Conservation (phyloP, 2,888 invertebrate species). For the Drosophila neotestacea region DNA sequence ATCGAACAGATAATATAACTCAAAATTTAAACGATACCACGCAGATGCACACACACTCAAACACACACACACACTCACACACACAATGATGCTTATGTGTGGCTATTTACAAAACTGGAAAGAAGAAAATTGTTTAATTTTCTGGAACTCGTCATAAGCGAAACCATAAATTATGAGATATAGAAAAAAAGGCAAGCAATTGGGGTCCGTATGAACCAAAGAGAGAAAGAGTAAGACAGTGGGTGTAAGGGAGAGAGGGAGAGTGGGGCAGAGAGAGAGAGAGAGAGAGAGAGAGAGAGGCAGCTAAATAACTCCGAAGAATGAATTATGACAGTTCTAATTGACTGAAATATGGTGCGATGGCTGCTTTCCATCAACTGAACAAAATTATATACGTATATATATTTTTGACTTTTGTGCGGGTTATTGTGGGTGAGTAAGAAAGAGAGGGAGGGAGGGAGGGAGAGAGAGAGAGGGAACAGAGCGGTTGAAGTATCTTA, state of each 20-base stretch:
- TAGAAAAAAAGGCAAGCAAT: conserved; percentile 40
- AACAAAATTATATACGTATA: conserved; percentile 12
- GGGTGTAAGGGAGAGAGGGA: conserved; percentile 14
- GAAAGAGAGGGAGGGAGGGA: background rate
- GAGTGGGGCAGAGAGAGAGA: conserved; percentile 16
- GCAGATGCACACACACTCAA: conserved; percentile 26
- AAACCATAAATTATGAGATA: conserved; percentile 81
- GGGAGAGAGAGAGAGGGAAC: conserved; percentile 7
- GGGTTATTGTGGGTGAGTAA: conserved; percentile 45
- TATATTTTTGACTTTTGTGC: conserved; percentile 50
- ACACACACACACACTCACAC: conserved; percentile 23
- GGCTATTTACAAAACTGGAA: conserved; percentile 55
- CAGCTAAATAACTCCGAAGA: conserved; percentile 82
- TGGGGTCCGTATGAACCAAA: conserved; percentile 9
- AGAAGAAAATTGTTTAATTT: conserved; percentile 80
- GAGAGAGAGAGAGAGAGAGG: conserved; percentile 30
- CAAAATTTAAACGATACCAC: conserved; percentile 35
- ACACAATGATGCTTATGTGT: conserved; percentile 15
- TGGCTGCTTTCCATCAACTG: conserved; percentile 81
- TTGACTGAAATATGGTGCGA: conserved; percentile 84
- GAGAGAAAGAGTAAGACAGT: conserved; percentile 7
- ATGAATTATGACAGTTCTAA: conserved; percentile 85
- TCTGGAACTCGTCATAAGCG: conserved; percentile 84
- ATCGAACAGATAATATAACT: conserved; percentile 52
- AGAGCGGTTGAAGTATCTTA: conserved; percentile 63